Evolutionary conservation across 2,113 vertebrate species (phyloP), one percentile per base, ranked within the genome.

Genomic region (Rhizomys pruinosus): DNA sequence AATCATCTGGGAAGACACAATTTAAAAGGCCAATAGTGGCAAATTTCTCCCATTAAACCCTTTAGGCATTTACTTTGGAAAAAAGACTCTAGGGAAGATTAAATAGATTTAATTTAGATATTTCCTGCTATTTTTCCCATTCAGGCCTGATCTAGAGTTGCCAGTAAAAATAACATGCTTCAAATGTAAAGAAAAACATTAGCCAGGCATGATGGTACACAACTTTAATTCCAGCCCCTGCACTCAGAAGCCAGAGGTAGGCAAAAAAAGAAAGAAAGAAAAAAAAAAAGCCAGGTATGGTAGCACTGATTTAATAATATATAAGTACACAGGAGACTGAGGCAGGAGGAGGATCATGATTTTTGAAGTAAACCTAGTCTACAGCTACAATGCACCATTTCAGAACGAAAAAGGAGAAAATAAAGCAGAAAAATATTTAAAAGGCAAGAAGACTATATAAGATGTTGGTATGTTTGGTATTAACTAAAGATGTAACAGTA

Each of bases 1-100:
- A 89, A 77, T 37, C 15, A 42, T 34, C 15, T 69, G 76, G 22
- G 44, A 87, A 91, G 72, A 37, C 16, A 7, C 74, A 94, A 89
- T 74, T 71, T 37, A 85, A 73, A 91, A 69, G 84, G 66, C 89
- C 93, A 86, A 90, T 59, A 96, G 85, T 97, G 94, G 92, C 91
- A 15, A 78, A 59, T 27, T 64, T 74, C 84, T 32, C 47, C 39
- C 52, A n/a, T 92, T 27, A 89, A 87, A 5, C 19, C 12, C 39
- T n/a, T 79, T 4, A 77, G 84, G 25, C 15, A 47, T 52, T 22
- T 63, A 47, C 42, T 73, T 77, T 82, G 52, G 42, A n/a, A 87
- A 90, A 34, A 66, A 79, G 34, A 78, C 32, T 63, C 5, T 11
- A 7, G 29, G 61, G 15, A 87, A n/a, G n/a, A n/a, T n/a, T n/a